A percentile compares a stretch with the other conserved stretches of the same genome.
phyloP scores from a whole-genome alignment of 2,888 invertebrate species.

The Miltochrista miniata region DNA sequence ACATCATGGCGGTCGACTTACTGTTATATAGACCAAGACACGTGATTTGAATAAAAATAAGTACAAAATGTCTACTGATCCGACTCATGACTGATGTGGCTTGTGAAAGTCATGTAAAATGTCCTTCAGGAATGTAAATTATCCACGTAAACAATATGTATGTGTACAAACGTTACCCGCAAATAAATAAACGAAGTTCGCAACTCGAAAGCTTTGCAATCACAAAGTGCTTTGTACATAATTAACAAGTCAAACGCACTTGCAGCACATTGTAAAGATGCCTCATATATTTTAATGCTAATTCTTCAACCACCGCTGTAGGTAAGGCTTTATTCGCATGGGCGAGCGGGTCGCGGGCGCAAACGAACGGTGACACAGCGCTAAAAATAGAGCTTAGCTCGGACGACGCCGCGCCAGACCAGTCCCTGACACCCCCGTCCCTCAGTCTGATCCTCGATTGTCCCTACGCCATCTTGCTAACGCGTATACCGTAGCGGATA shows the following conservation, averaged over 20 bases:
- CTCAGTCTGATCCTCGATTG: slow-evolving; percentile 53
- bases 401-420: slow-evolving; percentile 51
- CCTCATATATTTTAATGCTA: slow-evolving; percentile 33
- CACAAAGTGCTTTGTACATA: slow-evolving; percentile 20
- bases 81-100: slow-evolving; percentile 17
- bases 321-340: slow-evolving; percentile 40
- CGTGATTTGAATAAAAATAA: slow-evolving; percentile 65
- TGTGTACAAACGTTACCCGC: slow-evolving; percentile 12
- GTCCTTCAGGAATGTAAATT: slow-evolving; percentile 24
- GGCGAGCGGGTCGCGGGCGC: slow-evolving; percentile 51
- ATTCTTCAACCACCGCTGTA: slow-evolving; percentile 37
- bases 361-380: slow-evolving; percentile 77
- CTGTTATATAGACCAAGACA: slow-evolving; percentile 67
- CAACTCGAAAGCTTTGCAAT: slow-evolving; percentile 15
- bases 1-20: slow-evolving; percentile 73
- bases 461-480: slow-evolving; percentile 74
- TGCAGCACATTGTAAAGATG: slow-evolving; percentile 28
- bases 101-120: slow-evolving; percentile 30
- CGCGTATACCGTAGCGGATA: slow-evolving; percentile 61
- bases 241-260: slow-evolving; percentile 32
- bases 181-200: slow-evolving; percentile 10
- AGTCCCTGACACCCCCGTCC: slow-evolving; percentile 61
- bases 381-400: slow-evolving; percentile 77
- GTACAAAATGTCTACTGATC: slow-evolving; percentile 32
- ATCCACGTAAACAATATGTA: slow-evolving; percentile 14